These are phyloP conservation scores for Palloptera scutellata DNA, from an alignment of 2,888 invertebrate species.

Conservation along the genomic window DNA sequence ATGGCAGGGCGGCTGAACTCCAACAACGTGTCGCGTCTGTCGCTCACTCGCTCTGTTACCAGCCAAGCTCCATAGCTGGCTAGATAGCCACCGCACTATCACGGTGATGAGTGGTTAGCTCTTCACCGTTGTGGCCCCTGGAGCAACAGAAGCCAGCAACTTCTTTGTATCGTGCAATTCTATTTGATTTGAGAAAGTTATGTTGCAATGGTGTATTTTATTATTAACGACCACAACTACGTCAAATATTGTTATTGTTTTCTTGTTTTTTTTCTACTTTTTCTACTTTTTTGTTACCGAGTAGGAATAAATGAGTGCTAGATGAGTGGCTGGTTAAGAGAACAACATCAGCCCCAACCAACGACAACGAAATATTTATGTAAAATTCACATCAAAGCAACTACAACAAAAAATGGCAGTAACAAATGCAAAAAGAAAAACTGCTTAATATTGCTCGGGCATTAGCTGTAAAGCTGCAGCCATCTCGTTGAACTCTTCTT, in stretches of 20 bases:
- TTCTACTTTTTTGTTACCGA: background rate
- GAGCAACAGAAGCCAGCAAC: no score
- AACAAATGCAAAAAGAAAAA: background rate
- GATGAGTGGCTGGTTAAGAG: no score
- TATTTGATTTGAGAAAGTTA: constrained; percentile 26
- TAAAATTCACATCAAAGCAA: no score
- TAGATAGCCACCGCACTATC: background rate
- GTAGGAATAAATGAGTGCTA: no score
- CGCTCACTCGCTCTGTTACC: background rate
- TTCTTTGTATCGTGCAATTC: constrained; percentile 14
- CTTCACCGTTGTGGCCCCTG: background rate
- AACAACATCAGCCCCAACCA: no score
- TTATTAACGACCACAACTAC: constrained; percentile 12
- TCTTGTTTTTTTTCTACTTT: no score
- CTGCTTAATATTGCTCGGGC: no score
- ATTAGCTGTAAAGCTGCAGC: no score
- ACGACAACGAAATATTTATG: no score
- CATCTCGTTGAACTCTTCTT: no score
- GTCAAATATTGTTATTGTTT: constrained; percentile 2
- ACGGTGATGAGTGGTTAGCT: background rate
- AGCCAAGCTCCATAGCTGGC: no score
- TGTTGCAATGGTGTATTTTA: constrained; percentile 15
- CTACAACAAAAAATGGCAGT: background rate
- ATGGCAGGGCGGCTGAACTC: background rate
- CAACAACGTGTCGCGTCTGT: background rate